Evolutionary conservation across 2,888 invertebrate genomes (phyloP).

Genomic region (Drepana falcataria): DNA sequence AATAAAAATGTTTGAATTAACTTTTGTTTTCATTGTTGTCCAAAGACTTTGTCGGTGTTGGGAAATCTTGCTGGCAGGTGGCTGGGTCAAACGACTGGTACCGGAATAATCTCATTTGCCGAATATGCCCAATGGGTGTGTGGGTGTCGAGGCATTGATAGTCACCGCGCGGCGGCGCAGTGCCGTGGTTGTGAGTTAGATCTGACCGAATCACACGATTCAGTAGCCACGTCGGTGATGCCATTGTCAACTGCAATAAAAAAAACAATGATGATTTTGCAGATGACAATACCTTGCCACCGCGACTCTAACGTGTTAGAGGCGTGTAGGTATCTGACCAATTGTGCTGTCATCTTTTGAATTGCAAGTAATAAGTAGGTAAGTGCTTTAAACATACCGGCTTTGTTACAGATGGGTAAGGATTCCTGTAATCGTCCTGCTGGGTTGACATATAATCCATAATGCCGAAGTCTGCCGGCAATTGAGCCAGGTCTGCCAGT

Average conservation of each 20-base stretch:
- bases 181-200: conserved; percentile 63
- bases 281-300: too few relatives aligned
- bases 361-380: too few relatives aligned
- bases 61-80: conserved; percentile 56
- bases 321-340: too few relatives aligned
- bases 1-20: conserved; percentile 31
- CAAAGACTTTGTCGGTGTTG: conserved; percentile 29
- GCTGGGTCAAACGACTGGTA: conserved; percentile 64
- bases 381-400: conserved; percentile 46
- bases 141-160: conserved; percentile 70
- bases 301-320: too few relatives aligned
- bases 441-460: conserved; percentile 70
- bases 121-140: conserved; percentile 66
- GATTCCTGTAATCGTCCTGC: conserved; percentile 74
- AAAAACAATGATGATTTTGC: background rate
- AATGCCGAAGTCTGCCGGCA: conserved; percentile 56
- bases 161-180: conserved; percentile 63
- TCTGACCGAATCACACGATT: conserved; percentile 69
- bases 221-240: conserved; percentile 54
- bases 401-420: conserved; percentile 60
- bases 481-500: conserved; percentile 56
- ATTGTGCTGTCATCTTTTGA: too few relatives aligned
- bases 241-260: conserved; percentile 54
- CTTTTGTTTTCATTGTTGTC: conserved; percentile 26
- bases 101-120: conserved; percentile 53